These are phyloP conservation scores for Ellobius talpinus DNA, from an alignment of 2,113 vertebrate genomes.

Conservation along the genomic window DNA sequence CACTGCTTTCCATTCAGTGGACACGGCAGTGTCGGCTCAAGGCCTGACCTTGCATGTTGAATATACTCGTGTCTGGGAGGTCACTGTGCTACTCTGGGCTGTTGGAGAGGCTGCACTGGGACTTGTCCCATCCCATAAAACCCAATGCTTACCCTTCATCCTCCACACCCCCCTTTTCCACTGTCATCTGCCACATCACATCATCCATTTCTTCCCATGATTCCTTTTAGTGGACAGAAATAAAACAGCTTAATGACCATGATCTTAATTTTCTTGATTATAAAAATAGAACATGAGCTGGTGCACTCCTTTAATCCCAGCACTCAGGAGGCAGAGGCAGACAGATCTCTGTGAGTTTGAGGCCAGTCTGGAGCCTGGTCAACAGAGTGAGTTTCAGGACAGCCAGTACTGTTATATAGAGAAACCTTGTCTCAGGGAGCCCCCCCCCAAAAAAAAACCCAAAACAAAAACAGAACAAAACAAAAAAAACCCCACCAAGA, in stretches of 20 bases:
- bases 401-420: no score
- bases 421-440: no score
- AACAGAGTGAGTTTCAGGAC: no score
- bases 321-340: no score
- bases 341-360: no score
- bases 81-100: background rate
- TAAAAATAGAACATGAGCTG: background rate
- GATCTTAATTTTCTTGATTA: slow-evolving; percentile 39
- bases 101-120: background rate
- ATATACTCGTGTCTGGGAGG: background rate
- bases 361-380: no score
- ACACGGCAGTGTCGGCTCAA: background rate
- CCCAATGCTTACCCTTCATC: background rate
- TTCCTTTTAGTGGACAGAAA: background rate
- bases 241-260: background rate
- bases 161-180: background rate
- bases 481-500: background rate
- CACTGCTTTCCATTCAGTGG: background rate
- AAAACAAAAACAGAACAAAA: no score
- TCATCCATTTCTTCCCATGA: background rate
- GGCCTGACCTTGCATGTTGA: background rate
- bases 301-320: no score
- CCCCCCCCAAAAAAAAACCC: no score
- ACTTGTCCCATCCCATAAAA: background rate
- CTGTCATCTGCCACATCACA: background rate